phyloP scores from a whole-genome alignment of 2,797 vertebrate species.

The Kryptopterus vitreolus region DNA sequence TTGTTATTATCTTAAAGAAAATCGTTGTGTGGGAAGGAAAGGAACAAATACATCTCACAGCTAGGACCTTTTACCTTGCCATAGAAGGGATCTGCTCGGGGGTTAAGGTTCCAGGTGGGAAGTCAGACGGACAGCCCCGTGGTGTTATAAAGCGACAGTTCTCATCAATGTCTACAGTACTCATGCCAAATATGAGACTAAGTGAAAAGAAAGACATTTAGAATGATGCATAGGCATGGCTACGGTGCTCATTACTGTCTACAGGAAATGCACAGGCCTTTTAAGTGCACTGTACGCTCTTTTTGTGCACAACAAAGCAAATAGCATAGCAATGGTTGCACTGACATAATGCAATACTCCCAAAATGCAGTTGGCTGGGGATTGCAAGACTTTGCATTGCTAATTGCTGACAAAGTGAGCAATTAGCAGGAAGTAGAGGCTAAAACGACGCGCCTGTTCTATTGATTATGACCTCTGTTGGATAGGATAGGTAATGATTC shows the following conservation, averaged over 20 bases:
- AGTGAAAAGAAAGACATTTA: background rate
- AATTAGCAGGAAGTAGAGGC: background rate
- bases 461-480: background rate
- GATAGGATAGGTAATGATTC: background rate
- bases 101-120: background rate
- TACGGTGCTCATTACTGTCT: no score
- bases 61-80: background rate
- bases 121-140: background rate
- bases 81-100: background rate
- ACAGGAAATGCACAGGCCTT: background rate
- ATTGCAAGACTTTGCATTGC: background rate
- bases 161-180: background rate
- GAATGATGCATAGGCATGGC: background rate
- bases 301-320: background rate
- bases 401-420: background rate
- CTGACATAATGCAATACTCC: background rate
- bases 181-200: background rate
- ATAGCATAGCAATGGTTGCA: background rate
- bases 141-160: background rate
- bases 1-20: background rate
- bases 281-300: background rate
- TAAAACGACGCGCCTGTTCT: background rate
- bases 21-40: background rate
- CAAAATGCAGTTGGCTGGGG: no score
- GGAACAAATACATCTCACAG: background rate